Evolutionary conservation across 2,888 invertebrate genomes (phyloP).

Genomic region (Vannuccia rotundouncinata): DNA sequence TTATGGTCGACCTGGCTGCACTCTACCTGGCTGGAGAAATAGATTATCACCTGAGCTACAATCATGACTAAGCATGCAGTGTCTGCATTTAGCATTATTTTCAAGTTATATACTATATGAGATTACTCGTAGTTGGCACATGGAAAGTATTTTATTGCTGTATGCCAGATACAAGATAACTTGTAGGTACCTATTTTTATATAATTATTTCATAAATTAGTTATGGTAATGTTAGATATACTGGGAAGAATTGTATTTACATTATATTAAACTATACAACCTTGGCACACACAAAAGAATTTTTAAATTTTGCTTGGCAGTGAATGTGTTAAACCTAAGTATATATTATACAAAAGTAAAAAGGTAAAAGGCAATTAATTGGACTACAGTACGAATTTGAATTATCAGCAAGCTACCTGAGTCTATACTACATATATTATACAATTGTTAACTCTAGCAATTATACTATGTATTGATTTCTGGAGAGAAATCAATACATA

Average conservation of each 20-base stretch:
- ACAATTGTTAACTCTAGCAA: not conserved
- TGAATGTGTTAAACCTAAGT: constrained; percentile 13
- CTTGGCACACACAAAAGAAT: not conserved
- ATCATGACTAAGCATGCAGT: too few relatives aligned
- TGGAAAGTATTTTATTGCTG: not conserved
- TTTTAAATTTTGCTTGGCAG: not conserved
- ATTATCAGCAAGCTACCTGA: constrained; percentile 3
- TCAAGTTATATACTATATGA: not conserved
- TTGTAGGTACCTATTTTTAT: not conserved
- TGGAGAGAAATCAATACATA: not conserved
- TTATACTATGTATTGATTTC: not conserved
- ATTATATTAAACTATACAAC: not conserved
- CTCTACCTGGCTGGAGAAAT: too few relatives aligned
- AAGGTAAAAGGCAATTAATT: constrained; percentile 20
- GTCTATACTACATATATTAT: not conserved
- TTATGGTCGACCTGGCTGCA: too few relatives aligned
- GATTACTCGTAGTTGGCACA: not conserved
- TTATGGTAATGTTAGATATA: not conserved
- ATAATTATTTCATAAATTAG: not conserved
- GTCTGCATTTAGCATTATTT: not conserved
- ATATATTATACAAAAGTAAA: constrained; percentile 21
- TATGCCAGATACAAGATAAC: not conserved
- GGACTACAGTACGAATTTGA: constrained; percentile 23
- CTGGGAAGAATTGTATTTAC: not conserved
- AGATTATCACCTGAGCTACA: too few relatives aligned